These are phyloP conservation scores for Leucoma salicis DNA, from an alignment of 2,888 invertebrate species.

Conservation along the genomic window DNA sequence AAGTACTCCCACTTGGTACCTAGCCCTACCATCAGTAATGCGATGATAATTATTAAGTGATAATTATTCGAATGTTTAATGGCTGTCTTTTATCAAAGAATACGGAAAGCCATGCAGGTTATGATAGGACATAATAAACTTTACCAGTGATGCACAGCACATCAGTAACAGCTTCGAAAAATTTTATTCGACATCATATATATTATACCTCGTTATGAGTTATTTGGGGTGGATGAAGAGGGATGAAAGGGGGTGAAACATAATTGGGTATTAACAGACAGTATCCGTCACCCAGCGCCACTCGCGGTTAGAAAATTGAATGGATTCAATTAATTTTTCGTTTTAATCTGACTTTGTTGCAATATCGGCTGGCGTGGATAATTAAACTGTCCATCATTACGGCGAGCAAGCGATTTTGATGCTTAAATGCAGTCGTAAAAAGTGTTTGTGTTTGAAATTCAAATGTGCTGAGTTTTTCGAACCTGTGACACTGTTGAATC, in stretches of 20 bases:
- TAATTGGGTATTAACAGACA: slow-evolving; percentile 73
- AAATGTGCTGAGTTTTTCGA: no score
- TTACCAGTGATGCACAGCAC: no score
- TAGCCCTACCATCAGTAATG: no score
- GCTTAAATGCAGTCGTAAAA: slow-evolving; percentile 7
- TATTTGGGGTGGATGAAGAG: slow-evolving; percentile 22
- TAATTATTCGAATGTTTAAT: no score
- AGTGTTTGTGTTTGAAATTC: no score
- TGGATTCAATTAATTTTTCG: slow-evolving; percentile 68
- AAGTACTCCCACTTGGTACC: no score
- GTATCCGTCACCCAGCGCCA: slow-evolving; percentile 52
- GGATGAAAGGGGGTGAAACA: slow-evolving; percentile 34
- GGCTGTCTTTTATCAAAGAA: no score
- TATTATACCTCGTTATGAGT: slow-evolving; percentile 21
- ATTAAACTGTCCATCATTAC: slow-evolving; percentile 40
- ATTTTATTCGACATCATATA: slow-evolving; percentile 19
- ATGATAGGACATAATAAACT: no score
- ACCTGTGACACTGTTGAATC: no score
- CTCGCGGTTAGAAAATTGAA: slow-evolving; percentile 63
- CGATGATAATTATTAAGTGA: no score
- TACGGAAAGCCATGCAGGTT: no score
- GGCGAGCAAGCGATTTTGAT: slow-evolving; percentile 21
- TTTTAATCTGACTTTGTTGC: slow-evolving; percentile 47
- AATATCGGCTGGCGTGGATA: slow-evolving; percentile 35
- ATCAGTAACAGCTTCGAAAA: slow-evolving; percentile 19